Percentiles rank a stretch among this genome's conserved stretches.
Conservation (phyloP, 2,888 invertebrate genomes). For the Polydrusus cervinus region DNA sequence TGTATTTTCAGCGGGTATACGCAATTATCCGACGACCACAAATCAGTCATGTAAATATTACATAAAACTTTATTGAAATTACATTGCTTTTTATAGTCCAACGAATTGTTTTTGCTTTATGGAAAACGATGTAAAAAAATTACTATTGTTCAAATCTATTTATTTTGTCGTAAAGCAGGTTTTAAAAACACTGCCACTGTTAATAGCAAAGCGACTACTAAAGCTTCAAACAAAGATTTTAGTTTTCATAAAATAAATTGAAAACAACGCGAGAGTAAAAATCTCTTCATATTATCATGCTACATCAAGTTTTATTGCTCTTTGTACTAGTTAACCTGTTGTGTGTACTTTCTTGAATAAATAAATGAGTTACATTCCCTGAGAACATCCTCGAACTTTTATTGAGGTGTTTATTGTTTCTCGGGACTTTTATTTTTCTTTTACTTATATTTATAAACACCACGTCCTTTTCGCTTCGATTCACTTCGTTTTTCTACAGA, state of each 20-base stretch:
- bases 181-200: too few species aligned
- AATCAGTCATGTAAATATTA: too few species aligned
- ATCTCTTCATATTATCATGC: neutral
- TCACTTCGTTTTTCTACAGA: neutral
- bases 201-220: too few species aligned
- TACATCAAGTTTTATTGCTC: conserved; percentile 17
- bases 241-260: neutral
- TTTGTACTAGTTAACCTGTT: conserved; percentile 23
- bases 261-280: neutral
- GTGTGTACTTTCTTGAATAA: conserved; percentile 27
- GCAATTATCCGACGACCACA: too few species aligned
- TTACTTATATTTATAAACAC: conserved; percentile 1
- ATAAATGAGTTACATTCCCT: conserved; percentile 17
- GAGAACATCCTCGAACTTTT: conserved; percentile 23
- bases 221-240: neutral
- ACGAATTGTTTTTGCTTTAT: too few species aligned
- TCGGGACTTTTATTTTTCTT: conserved; percentile 21
- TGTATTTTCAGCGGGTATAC: too few species aligned
- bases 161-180: too few species aligned
- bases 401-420: conserved; percentile 25
- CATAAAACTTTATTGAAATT: too few species aligned
- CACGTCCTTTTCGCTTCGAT: neutral
- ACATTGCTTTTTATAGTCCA: too few species aligned
- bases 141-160: too few species aligned
- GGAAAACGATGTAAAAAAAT: too few species aligned